Base-by-base conservation (phyloP, 1,140 invertebrate genomes). In the Heliconius congener region DNA sequence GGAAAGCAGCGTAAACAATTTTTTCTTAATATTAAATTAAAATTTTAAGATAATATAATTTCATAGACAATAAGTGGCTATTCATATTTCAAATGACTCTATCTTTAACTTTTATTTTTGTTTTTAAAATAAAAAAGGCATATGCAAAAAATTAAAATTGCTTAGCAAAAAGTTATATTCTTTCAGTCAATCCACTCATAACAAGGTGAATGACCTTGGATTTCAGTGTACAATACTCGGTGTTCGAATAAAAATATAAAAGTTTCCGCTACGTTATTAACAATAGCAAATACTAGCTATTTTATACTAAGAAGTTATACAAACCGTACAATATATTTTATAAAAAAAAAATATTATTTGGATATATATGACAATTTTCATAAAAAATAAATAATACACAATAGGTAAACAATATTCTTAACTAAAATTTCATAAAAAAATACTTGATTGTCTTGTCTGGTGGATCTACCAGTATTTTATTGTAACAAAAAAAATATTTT, bases 161-260 rank as follows among this genome's bases (percentile, higher is more conserved):
- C 11, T 66, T 30, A 66, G 13, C 27, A 66, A 66, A 66, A 66
- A 66, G 2, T 66, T 30, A 30, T 66, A 66, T 4, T 66, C 60
- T 66, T 66, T 66, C 60, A 66, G 60, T 66, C 23, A 16, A 27
- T 66, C 60, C 23, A 16, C 60, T 66, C 60, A n/a, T 66, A 30
- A 60, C n/a, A 60, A 66, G 60, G 27, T 66, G 60, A 66, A 66
- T 30, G 60, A 66, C 60, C 60, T 66, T 66, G 60, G 60, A 66
- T 66, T 30, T 30, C 23, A 66, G 60, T 66, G 60, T 66, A 66
- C 60, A 66, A 30, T 66, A 66, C 60, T 66, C 23, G 27, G 11
- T 66, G 27, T 66, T n/a, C 60, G 23, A 30, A 30, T 66, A 66
- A 66, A 66, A 66, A 30, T 27, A 30, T n/a, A 66, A 66, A 66